Conservation (phyloP, 2,797 vertebrate species). For the Philypnodon macrostomus region DNA sequence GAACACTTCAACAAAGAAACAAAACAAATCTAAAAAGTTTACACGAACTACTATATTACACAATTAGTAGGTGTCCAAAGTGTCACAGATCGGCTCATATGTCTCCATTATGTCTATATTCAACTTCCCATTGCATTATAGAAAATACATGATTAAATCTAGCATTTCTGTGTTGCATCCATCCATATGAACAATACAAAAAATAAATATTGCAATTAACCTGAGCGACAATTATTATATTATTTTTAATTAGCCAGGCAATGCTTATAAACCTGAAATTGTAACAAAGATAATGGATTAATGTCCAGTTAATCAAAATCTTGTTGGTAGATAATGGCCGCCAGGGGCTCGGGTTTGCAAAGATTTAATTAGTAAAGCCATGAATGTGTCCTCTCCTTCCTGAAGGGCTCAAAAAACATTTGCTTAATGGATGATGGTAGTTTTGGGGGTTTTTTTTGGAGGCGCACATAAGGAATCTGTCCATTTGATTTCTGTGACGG, state of each 20-base stretch:
- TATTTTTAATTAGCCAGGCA: slow-evolving; percentile 66
- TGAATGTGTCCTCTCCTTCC: slow-evolving; percentile 70
- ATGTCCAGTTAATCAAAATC: slow-evolving; percentile 81
- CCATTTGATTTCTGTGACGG: slow-evolving; percentile 14
- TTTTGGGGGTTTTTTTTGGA: slow-evolving; percentile 33
- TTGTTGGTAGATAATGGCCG: slow-evolving; percentile 77
- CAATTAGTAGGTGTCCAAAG: too few relatives aligned
- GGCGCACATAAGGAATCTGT: slow-evolving; percentile 13
- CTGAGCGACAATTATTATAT: slow-evolving; percentile 59
- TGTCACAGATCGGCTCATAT: too few relatives aligned
- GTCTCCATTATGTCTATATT: too few relatives aligned
- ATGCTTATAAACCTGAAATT: slow-evolving; percentile 71
- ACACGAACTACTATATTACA: too few relatives aligned
- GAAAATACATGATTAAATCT: too few relatives aligned
- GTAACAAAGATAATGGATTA: slow-evolving; percentile 76
- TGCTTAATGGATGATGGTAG: slow-evolving; percentile 37
- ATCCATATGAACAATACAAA: slow-evolving; percentile 14
- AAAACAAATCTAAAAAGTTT: too few relatives aligned
- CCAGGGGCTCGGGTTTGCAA: slow-evolving; percentile 73
- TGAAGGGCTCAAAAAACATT: slow-evolving; percentile 59
- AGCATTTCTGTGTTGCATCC: too few relatives aligned
- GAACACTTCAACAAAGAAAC: too few relatives aligned
- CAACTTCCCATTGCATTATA: too few relatives aligned
- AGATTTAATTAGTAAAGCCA: slow-evolving; percentile 80
- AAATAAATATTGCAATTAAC: slow-evolving; percentile 60